Conservation (phyloP, 2,888 invertebrate genomes). For the Abrostola triplasia region DNA sequence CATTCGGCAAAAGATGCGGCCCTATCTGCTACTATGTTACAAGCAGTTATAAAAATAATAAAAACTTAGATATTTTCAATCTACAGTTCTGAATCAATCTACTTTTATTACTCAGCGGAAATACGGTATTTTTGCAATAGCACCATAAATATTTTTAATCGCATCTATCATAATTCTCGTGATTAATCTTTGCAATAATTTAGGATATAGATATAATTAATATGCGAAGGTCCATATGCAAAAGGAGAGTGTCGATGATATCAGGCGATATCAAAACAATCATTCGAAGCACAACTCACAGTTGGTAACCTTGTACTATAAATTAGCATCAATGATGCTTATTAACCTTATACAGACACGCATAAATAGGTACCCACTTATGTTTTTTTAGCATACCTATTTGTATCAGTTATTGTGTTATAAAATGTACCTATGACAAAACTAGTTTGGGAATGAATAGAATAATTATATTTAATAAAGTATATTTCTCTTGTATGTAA, state of each 20-base stretch:
- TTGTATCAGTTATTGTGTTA: no score
- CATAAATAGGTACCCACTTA: not conserved
- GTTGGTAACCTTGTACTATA: slow-evolving; percentile 4
- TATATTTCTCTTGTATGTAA: no score
- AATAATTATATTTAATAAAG: no score
- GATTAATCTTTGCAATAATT: no score
- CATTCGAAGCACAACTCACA: slow-evolving; percentile 1
- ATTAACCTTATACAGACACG: not conserved
- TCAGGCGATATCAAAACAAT: slow-evolving; percentile 32
- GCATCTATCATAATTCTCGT: no score
- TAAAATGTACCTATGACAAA: no score
- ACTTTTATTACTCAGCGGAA: slow-evolving; percentile 35
- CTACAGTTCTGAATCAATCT: not conserved
- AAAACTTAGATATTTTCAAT: not conserved
- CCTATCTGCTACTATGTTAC: slow-evolving; percentile 18
- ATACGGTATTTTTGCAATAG: slow-evolving; percentile 24
- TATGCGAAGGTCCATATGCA: slow-evolving; percentile 22
- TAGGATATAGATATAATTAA: slow-evolving; percentile 14
- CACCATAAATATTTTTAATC: not conserved
- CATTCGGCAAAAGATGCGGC: slow-evolving; percentile 13
- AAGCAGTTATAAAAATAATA: not conserved
- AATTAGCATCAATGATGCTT: not conserved
- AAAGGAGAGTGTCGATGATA: slow-evolving; percentile 27
- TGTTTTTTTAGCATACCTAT: no score
- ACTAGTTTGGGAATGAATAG: no score